Evolutionary conservation across 2,888 invertebrate species (phyloP), one percentile per base, ranked within the genome.

Genomic region (Metalampra italica): DNA sequence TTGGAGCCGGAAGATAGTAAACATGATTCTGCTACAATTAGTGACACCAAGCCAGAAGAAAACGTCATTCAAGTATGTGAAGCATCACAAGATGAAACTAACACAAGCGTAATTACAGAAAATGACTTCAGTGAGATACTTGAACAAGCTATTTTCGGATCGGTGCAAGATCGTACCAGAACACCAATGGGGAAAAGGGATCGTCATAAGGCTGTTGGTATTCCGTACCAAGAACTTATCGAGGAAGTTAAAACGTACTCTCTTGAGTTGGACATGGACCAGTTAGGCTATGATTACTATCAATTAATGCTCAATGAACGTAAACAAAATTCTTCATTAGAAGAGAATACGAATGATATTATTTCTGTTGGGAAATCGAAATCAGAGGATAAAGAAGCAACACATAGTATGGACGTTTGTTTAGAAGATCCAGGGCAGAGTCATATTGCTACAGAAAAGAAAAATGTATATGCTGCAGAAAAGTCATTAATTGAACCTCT

Each of bases 111-210:
- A 7, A n/a, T 36, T n/a, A 7, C 36, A 1, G 36, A 36, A 36
- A 36, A 7, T 45, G 64, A 70, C 43, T 61, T 71, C 22, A 64
- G 71, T 9, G 66, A 71, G 22, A 57, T 76, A 44, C 50, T 86
- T 11, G 92, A 92, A 73, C 88, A 91, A 75, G 91, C 86, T 2
- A 91, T 92, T 56, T 92, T 92, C 67, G 92, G 92, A 40, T 92
- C 92, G 9, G 91, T 92, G 9, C 91, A 92, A 81, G 83, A 91
- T 60, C 79, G 92, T 40, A 90, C 76, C 50, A 75, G 64, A 62
- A 48, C 50, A 40, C 14, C 49, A 32, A 8, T 9, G 1, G 57
- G 62, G 12, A 67, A 61, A 32, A 70, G 54, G 55, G 54, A 64
- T 14, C 64, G 58, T 51, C 37, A 38, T 38, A 32, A 38, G 22